Evolutionary conservation across 2,113 vertebrate genomes (phyloP), one percentile per base, ranked within the genome.

Genomic region (Petrocephalus zakoni): DNA sequence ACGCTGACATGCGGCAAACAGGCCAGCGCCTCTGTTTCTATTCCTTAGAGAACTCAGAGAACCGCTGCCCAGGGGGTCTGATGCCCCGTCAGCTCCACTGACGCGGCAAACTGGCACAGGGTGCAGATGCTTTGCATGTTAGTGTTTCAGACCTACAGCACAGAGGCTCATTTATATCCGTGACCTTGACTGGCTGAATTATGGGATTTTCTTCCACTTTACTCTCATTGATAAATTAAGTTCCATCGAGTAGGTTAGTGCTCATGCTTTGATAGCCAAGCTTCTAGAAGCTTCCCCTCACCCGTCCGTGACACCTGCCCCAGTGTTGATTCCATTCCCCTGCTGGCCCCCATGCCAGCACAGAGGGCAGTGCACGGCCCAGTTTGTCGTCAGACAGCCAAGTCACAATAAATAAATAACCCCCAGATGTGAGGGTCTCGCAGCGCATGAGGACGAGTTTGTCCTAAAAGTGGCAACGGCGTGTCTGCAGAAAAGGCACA

Each of bases 181-280:
- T 52, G 21, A 34, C 82, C 58, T 72, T 89, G 89, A 91, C 88
- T 90, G 89, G 87, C 85, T 72, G 90, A 87, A 90, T 91, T 92
- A 90, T 5, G 13, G 9, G 87, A 55, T 21, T 17, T 19, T 89
- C 52, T 88, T 85, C 87, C 37, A 17, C 88, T 88, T 46, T 83
- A 37, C 55, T 56, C 84, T 92, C 7, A 75, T 19, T n/a, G 25
- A 25, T 86, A 86, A 86, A 86, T 89, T 93, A 88, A 89, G 75
- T 92, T 90, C 88, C 52, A 87, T 86, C 75, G 56, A 83, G 88
- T 81, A 47, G 89, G 81, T 93, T 90, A 90, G 91, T 90, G 86
- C 91, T 93, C 93, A 94, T 94, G 94, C 93, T 92, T 64, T 46
- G 46, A 29, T 89, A 88, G 72, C 82, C 94, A 92, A 94, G 92